Conservation (phyloP, 2,888 invertebrate genomes). For the Xestia c-nigrum region DNA sequence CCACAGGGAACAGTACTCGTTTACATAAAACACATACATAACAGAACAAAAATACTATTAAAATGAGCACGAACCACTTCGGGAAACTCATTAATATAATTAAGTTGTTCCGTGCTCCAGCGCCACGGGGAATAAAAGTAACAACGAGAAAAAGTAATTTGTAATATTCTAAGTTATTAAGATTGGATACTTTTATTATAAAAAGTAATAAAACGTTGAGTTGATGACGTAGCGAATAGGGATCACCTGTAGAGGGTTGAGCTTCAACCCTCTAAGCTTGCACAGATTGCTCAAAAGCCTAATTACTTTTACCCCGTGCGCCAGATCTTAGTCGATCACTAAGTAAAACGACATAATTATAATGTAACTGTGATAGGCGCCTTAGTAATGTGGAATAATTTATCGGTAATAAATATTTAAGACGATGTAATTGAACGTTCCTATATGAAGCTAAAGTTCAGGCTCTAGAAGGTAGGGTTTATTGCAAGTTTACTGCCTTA, state of each 20-base stretch:
- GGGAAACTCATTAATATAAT: constrained; percentile 74
- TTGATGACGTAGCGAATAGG: constrained; percentile 50
- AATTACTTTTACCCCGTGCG: constrained; percentile 19
- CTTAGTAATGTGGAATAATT: constrained; percentile 34
- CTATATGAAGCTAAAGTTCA: constrained; percentile 44
- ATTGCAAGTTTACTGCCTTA: constrained; percentile 52
- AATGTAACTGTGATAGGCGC: constrained; percentile 28
- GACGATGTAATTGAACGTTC: constrained; percentile 43
- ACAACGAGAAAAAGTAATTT: constrained; percentile 60
- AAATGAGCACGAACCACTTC: constrained; percentile 67
- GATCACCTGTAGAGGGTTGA: constrained; percentile 36
- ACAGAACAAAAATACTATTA: constrained; percentile 67
- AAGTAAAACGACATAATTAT: constrained; percentile 39
- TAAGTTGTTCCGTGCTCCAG: constrained; percentile 68
- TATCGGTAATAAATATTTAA: constrained; percentile 43
- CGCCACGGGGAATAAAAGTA: constrained; percentile 58
- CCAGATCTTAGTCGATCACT: constrained; percentile 9
- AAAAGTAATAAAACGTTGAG: constrained; percentile 62
- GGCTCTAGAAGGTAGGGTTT: constrained; percentile 51
- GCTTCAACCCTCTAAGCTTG: constrained; percentile 6
- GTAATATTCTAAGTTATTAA: constrained; percentile 54
- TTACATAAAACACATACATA: constrained; percentile 58
- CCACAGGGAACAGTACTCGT: constrained; percentile 55
- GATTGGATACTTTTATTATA: constrained; percentile 41
- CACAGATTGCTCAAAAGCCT: constrained; percentile 16